Evolutionary conservation across 2,113 vertebrate genomes (phyloP), one percentile per base, ranked within the genome.

Genomic region (Phoxinus phoxinus): DNA sequence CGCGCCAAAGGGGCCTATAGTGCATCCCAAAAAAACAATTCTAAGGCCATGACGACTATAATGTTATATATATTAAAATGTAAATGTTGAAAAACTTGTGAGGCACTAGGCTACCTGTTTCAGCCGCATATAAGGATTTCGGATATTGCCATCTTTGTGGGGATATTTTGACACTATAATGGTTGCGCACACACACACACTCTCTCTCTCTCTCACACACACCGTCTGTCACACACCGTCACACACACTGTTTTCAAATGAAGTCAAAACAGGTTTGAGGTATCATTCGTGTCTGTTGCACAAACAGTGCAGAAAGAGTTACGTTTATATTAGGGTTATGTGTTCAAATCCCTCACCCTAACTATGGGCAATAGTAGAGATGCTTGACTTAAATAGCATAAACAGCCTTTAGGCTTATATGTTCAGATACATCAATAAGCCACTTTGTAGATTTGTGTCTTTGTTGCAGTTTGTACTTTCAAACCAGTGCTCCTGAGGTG

Each of bases 401-500:
- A 73, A 46, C 25, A 21, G 77, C 59, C 35, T 37, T 23, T 63
- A 63, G 58, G 35, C 35, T 61, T 19, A 6, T 61, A 30, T 44
- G 21, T 44, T 27, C n/a, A 44, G 27, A 63, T 63, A 19, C 77
- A 80, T 44, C 41, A 41, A 23, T 11, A 0, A 25, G 30, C 27
- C 37, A 25, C 77, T 63, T 80, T 44, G 76, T 80, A 61, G 77
- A 80, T 44, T 21, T 79, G 35, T 9, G 37, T 44, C 56, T 80
- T 80, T 80, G 35, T 44, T 80, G 35, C n/a, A 44, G 13, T 17
- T 23, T 61, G 56, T n/a, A 61, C 58, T 80, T 63, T 80, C 3
- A 41, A 79, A 79, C 41, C 77, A 0, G 3, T 59, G 32, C 76
- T 79, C 41, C 23, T 61, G 17, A 13, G 23, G 77, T 25, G 27